phyloP scores from a whole-genome alignment of 30 jellyfish, hydroid and myxozoan species.

The Aurelia sp. region DNA sequence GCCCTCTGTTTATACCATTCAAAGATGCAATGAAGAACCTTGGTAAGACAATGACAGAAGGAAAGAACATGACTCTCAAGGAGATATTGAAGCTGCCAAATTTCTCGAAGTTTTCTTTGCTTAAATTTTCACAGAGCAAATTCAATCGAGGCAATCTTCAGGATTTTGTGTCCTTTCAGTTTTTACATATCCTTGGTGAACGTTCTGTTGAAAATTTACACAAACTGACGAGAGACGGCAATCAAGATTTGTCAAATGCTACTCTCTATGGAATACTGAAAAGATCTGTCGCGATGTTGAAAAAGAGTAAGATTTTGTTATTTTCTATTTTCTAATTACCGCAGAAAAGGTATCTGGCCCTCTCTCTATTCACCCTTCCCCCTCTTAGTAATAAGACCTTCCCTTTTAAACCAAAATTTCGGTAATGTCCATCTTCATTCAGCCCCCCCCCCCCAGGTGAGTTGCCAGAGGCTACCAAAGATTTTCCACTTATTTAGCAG shows the following conservation, averaged over 20 bases:
- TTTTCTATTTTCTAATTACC: too few relatives aligned
- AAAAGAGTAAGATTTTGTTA: conserved; percentile 9
- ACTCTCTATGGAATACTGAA: conserved; percentile 23
- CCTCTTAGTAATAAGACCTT: too few relatives aligned
- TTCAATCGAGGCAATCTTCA: background rate
- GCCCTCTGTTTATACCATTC: conserved; percentile 24
- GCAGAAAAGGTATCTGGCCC: too few relatives aligned
- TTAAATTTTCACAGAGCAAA: conserved; percentile 1
- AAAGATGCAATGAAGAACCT: conserved; percentile 19
- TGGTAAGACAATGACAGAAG: background rate
- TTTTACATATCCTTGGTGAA: background rate
- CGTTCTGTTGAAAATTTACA: conserved; percentile 37
- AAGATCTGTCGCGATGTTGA: conserved; percentile 9
- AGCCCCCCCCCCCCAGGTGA: too few relatives aligned
- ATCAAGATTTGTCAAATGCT: conserved; percentile 21
- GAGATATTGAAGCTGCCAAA: conserved; percentile 11
- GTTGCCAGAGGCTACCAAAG: too few relatives aligned
- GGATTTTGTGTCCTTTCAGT: background rate
- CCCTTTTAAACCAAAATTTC: too few relatives aligned
- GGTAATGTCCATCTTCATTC: too few relatives aligned
- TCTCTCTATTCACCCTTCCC: too few relatives aligned
- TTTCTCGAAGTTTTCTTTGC: conserved; percentile 4
- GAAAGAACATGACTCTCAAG: conserved; percentile 11
- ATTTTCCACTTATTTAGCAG: too few relatives aligned
- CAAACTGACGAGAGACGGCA: background rate